Conservation (phyloP, 2,888 invertebrate genomes). For the Schizotus pectinicornis region DNA sequence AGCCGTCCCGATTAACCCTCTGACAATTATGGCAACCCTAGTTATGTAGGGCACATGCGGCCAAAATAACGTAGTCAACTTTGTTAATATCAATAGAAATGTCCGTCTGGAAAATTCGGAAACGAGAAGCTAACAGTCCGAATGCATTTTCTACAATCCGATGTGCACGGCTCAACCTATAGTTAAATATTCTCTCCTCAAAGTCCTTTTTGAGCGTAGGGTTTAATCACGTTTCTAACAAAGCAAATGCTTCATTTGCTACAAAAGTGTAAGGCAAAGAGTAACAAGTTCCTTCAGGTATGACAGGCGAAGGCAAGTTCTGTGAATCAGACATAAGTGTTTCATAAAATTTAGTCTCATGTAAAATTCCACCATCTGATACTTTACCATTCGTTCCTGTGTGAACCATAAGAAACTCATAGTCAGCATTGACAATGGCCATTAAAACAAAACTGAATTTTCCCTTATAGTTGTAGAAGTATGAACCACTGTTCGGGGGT, state of each 20-base stretch:
- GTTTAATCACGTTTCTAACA: conserved; percentile 20
- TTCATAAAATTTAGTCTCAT: not conserved
- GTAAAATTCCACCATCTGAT: not conserved
- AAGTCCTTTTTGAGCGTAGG: conserved; percentile 3
- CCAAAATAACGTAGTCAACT: not conserved
- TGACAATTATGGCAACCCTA: too few relatives aligned
- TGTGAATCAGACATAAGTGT: not conserved
- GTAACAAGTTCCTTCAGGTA: too few relatives aligned
- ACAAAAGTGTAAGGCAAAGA: conserved; percentile 26
- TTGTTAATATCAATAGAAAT: not conserved
- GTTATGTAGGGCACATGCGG: conserved; percentile 2
- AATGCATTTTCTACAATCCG: conserved; percentile 27
- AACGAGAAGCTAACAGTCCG: conserved; percentile 22
- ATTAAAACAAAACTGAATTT: conserved; percentile 22
- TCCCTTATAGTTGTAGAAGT: conserved; percentile 26
- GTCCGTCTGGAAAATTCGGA: conserved; percentile 22
- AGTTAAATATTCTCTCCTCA: conserved; percentile 20
- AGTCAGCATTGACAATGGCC: conserved; percentile 24
- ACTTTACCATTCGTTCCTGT: conserved; percentile 12
- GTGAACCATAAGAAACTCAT: conserved; percentile 22
- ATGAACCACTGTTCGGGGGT: conserved; percentile 25
- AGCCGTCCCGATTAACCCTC: too few relatives aligned
- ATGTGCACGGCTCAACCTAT: conserved; percentile 20
- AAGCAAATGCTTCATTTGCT: conserved; percentile 27
- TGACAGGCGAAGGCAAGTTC: not conserved